Conservation (phyloP, 1,140 invertebrate genomes). For the Drosophila virilis region DNA sequence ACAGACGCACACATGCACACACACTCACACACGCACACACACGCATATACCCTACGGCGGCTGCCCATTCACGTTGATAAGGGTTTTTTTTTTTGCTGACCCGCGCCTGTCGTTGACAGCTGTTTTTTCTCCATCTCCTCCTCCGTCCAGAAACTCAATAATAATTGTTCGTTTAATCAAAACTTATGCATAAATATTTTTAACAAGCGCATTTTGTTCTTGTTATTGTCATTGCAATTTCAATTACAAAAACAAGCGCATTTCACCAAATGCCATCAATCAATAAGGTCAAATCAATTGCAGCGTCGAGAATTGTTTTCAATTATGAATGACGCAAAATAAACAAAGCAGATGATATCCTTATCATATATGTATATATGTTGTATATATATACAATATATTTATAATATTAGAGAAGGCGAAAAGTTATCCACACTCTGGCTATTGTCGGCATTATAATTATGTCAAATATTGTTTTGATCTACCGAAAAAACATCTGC, state of each 20-base stretch:
- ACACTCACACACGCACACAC: slow-evolving; percentile 28
- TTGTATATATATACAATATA: neutral
- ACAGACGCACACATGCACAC: slow-evolving; percentile 26
- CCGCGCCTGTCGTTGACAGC: slow-evolving; percentile 59
- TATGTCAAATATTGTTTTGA: neutral
- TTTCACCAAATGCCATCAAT: slow-evolving; percentile 61
- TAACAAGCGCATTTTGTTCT: slow-evolving; percentile 32
- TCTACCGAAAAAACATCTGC: neutral
- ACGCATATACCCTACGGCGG: slow-evolving; percentile 26
- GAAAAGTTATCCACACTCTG: too few relatives aligned
- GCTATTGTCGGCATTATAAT: neutral
- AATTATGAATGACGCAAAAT: slow-evolving; percentile 67
- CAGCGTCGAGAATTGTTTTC: slow-evolving; percentile 66
- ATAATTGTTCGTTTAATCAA: slow-evolving; percentile 45
- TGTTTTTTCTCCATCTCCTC: slow-evolving; percentile 23
- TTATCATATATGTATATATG: slow-evolving; percentile 16
- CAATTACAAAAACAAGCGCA: slow-evolving; percentile 31
- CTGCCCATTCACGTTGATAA: slow-evolving; percentile 55
- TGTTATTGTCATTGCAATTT: slow-evolving; percentile 58
- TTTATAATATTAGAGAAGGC: too few relatives aligned
- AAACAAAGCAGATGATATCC: slow-evolving; percentile 29
- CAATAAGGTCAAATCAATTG: slow-evolving; percentile 79
- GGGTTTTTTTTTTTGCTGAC: slow-evolving; percentile 54
- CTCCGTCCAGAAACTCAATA: slow-evolving; percentile 8
- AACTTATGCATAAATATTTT: slow-evolving; percentile 43